Evolutionary conservation across 2,797 vertebrate genomes (phyloP).

Genomic region (Galagoides demidoff): DNA sequence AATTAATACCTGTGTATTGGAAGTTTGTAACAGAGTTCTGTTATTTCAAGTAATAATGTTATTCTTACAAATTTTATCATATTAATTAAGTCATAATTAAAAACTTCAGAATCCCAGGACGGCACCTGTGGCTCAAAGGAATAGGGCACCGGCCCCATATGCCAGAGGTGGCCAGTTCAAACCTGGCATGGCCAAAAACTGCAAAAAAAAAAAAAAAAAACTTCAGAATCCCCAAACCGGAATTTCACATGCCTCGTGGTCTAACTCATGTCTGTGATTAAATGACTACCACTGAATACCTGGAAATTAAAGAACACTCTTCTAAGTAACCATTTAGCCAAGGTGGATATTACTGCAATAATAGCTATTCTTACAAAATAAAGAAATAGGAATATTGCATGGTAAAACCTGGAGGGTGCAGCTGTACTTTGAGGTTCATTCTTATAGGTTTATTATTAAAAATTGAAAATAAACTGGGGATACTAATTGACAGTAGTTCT

Average conservation of each 20-base stretch:
- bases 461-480: slow-evolving; percentile 40
- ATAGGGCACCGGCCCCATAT: too few species aligned
- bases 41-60: slow-evolving; percentile 16
- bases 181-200: too few species aligned
- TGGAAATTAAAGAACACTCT: slow-evolving; percentile 31
- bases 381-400: slow-evolving; percentile 42
- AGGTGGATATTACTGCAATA: background rate
- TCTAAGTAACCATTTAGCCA: background rate
- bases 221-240: background rate
- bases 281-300: background rate
- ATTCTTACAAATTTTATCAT: slow-evolving; percentile 20
- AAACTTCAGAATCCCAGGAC: background rate
- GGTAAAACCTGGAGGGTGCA: background rate
- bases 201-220: background rate
- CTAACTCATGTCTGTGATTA: slow-evolving; percentile 10
- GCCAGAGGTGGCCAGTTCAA: too few species aligned
- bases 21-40: background rate
- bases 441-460: background rate
- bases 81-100: background rate
- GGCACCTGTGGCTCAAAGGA: too few species aligned
- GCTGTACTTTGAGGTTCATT: background rate
- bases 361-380: slow-evolving; percentile 14
- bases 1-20: background rate
- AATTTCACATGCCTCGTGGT: slow-evolving; percentile 4
- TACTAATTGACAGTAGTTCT: background rate